Evolutionary conservation across 2,113 vertebrate genomes (phyloP).

Genomic region (Rostratula benghalensis): DNA sequence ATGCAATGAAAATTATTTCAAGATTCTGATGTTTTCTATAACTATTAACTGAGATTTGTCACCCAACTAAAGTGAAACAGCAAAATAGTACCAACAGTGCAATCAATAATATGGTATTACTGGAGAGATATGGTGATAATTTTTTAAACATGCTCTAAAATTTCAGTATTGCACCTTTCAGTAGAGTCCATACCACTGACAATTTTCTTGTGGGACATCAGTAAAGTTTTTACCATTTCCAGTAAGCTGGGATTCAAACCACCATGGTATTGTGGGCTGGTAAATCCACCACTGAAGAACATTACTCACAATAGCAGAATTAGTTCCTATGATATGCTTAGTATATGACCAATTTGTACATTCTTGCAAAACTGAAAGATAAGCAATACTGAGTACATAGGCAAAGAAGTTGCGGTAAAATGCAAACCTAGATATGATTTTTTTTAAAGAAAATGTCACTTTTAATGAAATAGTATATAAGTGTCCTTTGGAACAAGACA

Average conservation of each 20-base stretch:
- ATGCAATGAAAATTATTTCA: neutral
- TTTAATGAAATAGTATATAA: neutral
- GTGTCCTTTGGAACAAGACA: neutral
- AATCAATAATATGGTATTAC: neutral
- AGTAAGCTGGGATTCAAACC: neutral
- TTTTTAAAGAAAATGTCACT: neutral
- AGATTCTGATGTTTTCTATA: neutral
- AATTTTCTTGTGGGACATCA: neutral
- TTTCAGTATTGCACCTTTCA: neutral
- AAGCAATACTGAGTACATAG: neutral
- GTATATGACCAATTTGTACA: neutral
- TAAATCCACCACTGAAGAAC: neutral
- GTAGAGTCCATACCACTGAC: neutral
- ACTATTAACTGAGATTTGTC: neutral
- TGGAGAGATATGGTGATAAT: neutral
- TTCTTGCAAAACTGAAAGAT: neutral
- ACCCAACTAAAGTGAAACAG: neutral
- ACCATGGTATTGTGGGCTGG: neutral
- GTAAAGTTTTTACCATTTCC: neutral
- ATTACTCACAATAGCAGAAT: neutral
- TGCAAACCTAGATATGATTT: neutral
- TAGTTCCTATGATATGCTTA: neutral
- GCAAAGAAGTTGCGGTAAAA: neutral
- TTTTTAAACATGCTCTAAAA: neutral
- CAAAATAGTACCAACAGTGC: neutral